Conservation (phyloP, 1,140 invertebrate genomes). For the Drosophila bocqueti region DNA sequence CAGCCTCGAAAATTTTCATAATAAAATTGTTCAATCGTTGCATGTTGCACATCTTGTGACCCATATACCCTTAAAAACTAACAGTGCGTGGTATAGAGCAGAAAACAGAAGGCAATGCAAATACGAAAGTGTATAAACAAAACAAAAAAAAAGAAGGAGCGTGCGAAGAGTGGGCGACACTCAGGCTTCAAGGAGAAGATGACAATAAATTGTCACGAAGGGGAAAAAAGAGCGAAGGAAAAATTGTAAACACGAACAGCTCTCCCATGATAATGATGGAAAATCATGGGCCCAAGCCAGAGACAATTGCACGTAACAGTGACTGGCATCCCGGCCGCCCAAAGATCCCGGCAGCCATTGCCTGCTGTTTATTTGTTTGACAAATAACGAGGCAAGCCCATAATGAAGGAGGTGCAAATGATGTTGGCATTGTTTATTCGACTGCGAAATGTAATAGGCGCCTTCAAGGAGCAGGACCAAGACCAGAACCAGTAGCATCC, state of each 20-base stretch:
- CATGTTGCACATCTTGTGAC: neutral
- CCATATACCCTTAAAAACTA: neutral
- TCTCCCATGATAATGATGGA: constrained; percentile 79
- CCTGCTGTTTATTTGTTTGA: constrained; percentile 80
- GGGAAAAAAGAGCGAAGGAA: constrained; percentile 12
- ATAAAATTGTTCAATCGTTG: no score
- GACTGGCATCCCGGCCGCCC: constrained; percentile 34
- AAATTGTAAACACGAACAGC: constrained; percentile 76
- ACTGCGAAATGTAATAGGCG: constrained; percentile 83
- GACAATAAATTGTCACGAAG: constrained; percentile 77
- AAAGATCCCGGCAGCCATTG: constrained; percentile 26
- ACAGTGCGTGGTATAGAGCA: neutral
- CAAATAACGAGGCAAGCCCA: constrained; percentile 79
- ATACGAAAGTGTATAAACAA: constrained; percentile 69
- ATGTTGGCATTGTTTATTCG: constrained; percentile 83
- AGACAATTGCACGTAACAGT: constrained; percentile 79
- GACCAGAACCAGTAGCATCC: constrained; percentile 12
- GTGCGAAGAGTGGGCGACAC: constrained; percentile 32
- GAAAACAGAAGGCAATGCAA: constrained; percentile 74
- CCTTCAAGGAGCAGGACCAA: constrained; percentile 32
- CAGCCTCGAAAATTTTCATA: neutral
- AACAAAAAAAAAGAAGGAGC: constrained; percentile 60
- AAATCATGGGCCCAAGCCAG: constrained; percentile 70
- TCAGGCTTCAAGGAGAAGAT: constrained; percentile 59
- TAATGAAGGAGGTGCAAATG: constrained; percentile 83